These are phyloP conservation scores for Chymomyza caudatula DNA, from an alignment of 2,888 invertebrate genomes.

Conservation along the genomic window DNA sequence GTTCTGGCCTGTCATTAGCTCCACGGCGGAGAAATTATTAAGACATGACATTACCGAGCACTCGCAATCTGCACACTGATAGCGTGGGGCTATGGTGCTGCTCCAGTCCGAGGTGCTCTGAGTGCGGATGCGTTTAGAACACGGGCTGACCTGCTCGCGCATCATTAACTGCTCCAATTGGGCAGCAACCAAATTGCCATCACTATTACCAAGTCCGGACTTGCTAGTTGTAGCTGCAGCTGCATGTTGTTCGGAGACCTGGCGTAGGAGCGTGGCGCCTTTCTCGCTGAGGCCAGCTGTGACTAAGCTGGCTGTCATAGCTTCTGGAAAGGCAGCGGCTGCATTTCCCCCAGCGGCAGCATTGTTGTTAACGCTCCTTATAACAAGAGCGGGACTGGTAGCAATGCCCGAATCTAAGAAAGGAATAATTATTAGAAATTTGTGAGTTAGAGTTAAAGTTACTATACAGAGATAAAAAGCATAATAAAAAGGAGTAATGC, in stretches of 20 bases:
- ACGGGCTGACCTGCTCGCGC: constrained; percentile 32
- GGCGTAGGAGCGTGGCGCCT: constrained; percentile 73
- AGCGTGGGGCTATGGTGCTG: constrained; percentile 83
- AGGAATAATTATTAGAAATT: no score
- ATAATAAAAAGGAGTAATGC: no score
- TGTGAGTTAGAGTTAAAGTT: no score
- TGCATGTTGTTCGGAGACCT: constrained; percentile 34
- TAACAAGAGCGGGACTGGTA: constrained; percentile 75
- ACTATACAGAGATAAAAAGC: no score
- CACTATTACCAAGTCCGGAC: constrained; percentile 6
- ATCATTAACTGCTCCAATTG: background rate
- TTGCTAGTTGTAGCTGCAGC: constrained; percentile 5
- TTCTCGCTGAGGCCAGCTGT: constrained; percentile 74
- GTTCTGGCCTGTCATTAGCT: constrained; percentile 93
- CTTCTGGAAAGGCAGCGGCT: background rate
- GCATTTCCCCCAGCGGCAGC: background rate
- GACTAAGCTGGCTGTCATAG: constrained; percentile 62
- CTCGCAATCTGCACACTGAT: constrained; percentile 87
- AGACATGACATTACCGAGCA: constrained; percentile 93
- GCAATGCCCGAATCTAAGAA: constrained; percentile 77
- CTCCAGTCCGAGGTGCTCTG: constrained; percentile 78
- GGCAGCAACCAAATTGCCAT: constrained; percentile 20
- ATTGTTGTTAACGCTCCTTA: constrained; percentile 12
- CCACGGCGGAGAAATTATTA: constrained; percentile 93
- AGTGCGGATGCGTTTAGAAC: constrained; percentile 73